A percentile compares a stretch with the other conserved stretches of the same genome.
Conservation (phyloP, 2,113 vertebrate genomes). For the Ptyas mucosa region DNA sequence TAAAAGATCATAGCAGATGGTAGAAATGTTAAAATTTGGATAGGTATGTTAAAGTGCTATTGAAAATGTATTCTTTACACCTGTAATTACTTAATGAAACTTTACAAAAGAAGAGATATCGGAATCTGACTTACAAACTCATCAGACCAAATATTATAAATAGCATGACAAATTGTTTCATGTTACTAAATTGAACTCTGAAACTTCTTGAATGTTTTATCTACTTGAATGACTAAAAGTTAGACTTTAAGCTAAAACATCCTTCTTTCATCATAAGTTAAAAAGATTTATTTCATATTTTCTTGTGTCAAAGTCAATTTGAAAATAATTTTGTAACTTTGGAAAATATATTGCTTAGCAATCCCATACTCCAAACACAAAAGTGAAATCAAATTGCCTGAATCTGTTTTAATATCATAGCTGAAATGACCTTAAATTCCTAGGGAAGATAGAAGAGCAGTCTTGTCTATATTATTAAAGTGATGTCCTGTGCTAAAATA, state of each 20-base stretch:
- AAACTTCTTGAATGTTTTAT: not conserved
- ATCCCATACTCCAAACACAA: not conserved
- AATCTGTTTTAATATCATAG: not conserved
- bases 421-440: not conserved
- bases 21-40: not conserved
- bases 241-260: not conserved
- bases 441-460: not conserved
- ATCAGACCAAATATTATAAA: not conserved
- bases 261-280: not conserved
- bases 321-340: not conserved
- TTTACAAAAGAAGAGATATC: conserved; percentile 29
- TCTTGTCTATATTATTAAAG: not conserved
- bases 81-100: conserved; percentile 11
- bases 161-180: not conserved
- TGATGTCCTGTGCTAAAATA: not conserved
- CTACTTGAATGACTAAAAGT: not conserved
- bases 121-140: conserved; percentile 26
- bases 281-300: not conserved
- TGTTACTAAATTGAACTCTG: not conserved
- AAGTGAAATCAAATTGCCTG: not conserved
- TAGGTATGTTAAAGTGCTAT: not conserved
- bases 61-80: conserved; percentile 10
- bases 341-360: not conserved
- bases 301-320: not conserved
- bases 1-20: not conserved